Conservation (phyloP, 2,113 vertebrate species). For the Ochotona curzoniae region DNA sequence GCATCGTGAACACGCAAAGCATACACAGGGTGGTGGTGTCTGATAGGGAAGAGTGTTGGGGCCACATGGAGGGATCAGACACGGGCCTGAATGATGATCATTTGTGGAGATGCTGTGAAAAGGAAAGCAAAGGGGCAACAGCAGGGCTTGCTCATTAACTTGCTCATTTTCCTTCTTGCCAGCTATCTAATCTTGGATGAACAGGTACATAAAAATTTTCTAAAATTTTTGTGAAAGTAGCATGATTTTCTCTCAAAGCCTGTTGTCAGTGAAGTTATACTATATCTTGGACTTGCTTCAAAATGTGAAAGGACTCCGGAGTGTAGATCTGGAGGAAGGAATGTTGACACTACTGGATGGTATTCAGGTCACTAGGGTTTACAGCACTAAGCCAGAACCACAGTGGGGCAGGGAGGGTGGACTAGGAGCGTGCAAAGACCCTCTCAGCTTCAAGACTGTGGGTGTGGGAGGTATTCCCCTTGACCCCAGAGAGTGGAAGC, state of each 20-base stretch:
- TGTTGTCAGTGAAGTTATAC: neutral
- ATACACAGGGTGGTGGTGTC: neutral
- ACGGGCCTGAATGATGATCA: neutral
- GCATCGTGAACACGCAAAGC: neutral
- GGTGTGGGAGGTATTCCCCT: neutral
- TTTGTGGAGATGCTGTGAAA: neutral
- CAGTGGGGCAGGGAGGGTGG: rapidly evolving
- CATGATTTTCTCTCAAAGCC: neutral
- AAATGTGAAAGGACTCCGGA: neutral
- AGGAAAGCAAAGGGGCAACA: neutral
- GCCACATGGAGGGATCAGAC: neutral
- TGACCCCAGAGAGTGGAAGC: neutral
- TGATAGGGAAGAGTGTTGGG: neutral
- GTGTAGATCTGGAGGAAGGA: neutral
- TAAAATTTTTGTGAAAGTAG: neutral
- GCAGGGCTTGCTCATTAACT: neutral
- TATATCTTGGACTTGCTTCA: neutral
- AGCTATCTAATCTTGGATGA: neutral
- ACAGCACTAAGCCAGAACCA: neutral
- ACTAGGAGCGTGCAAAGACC: neutral
- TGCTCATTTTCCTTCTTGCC: conserved; percentile 7
- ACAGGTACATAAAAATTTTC: neutral
- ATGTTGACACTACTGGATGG: neutral
- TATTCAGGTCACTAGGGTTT: neutral
- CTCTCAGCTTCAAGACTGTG: neutral